These are phyloP conservation scores for Holacanthella duospinosa DNA, from an alignment of 2,888 invertebrate genomes.

Conservation along the genomic window DNA sequence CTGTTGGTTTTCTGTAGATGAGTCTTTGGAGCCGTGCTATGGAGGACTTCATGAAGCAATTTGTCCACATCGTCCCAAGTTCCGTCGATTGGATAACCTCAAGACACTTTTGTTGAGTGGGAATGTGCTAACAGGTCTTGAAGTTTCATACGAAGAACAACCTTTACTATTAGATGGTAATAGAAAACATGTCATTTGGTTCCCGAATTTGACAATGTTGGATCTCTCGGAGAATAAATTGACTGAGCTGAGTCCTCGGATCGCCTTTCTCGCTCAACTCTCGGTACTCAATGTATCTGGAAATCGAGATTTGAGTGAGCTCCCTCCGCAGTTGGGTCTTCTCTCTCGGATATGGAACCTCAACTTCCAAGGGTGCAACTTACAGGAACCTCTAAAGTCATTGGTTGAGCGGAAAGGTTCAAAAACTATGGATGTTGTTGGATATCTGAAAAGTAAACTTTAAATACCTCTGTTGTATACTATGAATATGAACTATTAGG, in stretches of 20 bases:
- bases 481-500: neutral
- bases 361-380: slow-evolving; percentile 75
- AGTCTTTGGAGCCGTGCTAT: slow-evolving; percentile 24
- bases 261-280: slow-evolving; percentile 73
- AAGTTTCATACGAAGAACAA: slow-evolving; percentile 42
- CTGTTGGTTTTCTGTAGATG: slow-evolving; percentile 57
- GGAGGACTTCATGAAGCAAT: slow-evolving; percentile 19
- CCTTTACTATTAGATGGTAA: slow-evolving; percentile 20
- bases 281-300: slow-evolving; percentile 90
- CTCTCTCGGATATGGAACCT: slow-evolving; percentile 92
- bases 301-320: slow-evolving; percentile 68
- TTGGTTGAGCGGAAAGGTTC: slow-evolving; percentile 88
- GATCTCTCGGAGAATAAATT: slow-evolving; percentile 83
- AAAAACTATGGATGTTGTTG: slow-evolving; percentile 85
- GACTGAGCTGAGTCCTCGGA: slow-evolving; percentile 64
- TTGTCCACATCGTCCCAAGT: slow-evolving; percentile 71
- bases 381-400: slow-evolving; percentile 75
- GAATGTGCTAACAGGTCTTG: slow-evolving; percentile 67
- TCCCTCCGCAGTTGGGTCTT: slow-evolving; percentile 91
- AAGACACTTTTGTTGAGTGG: slow-evolving; percentile 74
- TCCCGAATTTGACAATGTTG: slow-evolving; percentile 87
- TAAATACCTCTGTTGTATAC: neutral
- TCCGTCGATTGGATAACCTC: slow-evolving; percentile 62
- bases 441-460: slow-evolving; percentile 65
- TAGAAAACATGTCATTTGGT: slow-evolving; percentile 61